Percentiles rank a stretch among this genome's conserved stretches.
Evolutionary conservation across 1,140 invertebrate genomes (phyloP).

Genomic region (Euschistus heros): DNA sequence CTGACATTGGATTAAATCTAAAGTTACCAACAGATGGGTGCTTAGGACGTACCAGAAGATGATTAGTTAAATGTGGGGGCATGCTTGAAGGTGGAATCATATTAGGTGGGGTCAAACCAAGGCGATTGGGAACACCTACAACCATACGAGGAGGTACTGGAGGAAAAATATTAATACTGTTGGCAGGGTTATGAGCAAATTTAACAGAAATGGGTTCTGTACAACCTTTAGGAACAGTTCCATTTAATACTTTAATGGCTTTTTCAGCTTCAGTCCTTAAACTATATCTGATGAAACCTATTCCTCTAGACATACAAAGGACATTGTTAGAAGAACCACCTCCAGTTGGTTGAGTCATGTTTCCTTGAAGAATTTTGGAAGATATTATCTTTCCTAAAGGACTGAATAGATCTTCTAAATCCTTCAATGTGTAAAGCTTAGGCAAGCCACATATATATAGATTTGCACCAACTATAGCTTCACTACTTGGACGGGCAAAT

Average conservation of each 20-base stretch:
- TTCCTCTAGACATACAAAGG: constrained; percentile 91
- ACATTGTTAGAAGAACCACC: constrained; percentile 14
- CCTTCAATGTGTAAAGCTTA: constrained; percentile 73
- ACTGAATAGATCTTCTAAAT: constrained; percentile 70
- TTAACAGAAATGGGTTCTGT: constrained; percentile 97
- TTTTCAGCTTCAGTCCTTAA: constrained; percentile 93
- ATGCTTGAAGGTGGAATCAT: too few species aligned
- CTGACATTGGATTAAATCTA: constrained; percentile 80
- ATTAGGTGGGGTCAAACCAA: too few species aligned
- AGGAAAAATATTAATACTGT: too few species aligned
- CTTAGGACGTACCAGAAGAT: too few species aligned
- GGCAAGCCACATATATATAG: constrained; percentile 79
- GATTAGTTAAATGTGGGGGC: too few species aligned
- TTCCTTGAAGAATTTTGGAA: constrained; percentile 37
- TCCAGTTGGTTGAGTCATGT: constrained; percentile 13
- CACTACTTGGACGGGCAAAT: constrained; percentile 76
- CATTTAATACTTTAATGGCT: constrained; percentile 95
- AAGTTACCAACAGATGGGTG: too few species aligned
- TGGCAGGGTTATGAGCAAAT: constrained; percentile 88
- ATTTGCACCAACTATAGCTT: constrained; percentile 82
- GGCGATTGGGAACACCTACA: too few species aligned
- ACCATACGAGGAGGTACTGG: too few species aligned
- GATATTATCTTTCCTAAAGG: constrained; percentile 77
- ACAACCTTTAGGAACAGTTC: constrained; percentile 88
- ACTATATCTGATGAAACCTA: constrained; percentile 98